A percentile compares a stretch with the other conserved stretches of the same genome.
Evolutionary conservation across 2,113 vertebrate species (phyloP).

Genomic region (Chloroceryle aenea): DNA sequence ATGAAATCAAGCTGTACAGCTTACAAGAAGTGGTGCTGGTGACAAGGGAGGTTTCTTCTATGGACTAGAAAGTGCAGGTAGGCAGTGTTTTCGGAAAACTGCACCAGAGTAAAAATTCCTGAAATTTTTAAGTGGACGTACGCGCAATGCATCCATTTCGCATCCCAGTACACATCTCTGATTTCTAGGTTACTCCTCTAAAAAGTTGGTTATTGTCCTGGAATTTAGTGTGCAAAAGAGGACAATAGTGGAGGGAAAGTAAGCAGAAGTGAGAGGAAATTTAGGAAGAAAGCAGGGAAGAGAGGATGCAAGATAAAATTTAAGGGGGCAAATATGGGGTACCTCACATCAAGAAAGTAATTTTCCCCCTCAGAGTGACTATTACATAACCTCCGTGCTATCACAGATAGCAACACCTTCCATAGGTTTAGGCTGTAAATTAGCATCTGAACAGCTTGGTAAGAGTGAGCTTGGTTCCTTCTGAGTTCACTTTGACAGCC

Average conservation of each 20-base stretch:
- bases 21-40: neutral
- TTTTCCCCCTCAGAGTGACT: neutral
- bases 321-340: neutral
- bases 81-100: neutral
- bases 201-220: neutral
- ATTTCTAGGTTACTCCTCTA: neutral
- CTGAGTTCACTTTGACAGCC: constrained; percentile 35
- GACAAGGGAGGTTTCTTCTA: neutral
- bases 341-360: neutral
- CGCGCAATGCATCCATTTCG: neutral
- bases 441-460: neutral
- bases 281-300: neutral
- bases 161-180: neutral
- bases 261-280: neutral
- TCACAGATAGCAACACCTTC: neutral
- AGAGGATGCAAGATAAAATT: neutral
- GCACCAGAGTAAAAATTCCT: neutral
- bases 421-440: neutral
- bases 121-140: neutral
- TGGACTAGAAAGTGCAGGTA: neutral
- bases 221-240: neutral
- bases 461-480: neutral
- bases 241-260: neutral
- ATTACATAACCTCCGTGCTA: neutral
- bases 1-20: neutral